These are phyloP conservation scores for Pilophorus perplexus DNA, from an alignment of 2,888 invertebrate genomes.

Conservation along the genomic window DNA sequence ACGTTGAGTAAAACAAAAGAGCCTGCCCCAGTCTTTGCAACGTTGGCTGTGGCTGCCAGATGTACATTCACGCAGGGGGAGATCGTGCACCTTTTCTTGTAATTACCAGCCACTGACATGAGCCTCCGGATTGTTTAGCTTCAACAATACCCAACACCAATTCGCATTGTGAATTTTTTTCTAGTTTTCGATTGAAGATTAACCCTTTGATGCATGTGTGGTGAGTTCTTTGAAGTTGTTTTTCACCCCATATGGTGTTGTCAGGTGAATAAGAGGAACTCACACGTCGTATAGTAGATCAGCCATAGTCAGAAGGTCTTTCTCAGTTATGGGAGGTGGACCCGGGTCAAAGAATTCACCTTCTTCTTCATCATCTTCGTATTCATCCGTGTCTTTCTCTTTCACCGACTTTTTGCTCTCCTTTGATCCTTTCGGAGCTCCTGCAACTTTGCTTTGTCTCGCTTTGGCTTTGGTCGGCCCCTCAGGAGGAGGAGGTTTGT, in stretches of 20 bases:
- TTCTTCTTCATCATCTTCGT: constrained; percentile 6
- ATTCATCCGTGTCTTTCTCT: constrained; percentile 1
- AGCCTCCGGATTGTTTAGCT: no score
- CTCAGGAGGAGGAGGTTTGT: no score
- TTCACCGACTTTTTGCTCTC: no score
- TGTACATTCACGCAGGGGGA: no score
- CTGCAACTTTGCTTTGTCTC: constrained; percentile 5
- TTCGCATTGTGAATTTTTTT: no score
- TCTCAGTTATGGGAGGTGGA: constrained; percentile 32
- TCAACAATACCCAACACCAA: no score
- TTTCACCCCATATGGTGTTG: no score
- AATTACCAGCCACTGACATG: constrained; percentile 18
- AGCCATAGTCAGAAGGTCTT: constrained; percentile 26
- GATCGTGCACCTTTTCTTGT: not conserved
- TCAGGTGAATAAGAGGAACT: constrained; percentile 3
- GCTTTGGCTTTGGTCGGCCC: not conserved
- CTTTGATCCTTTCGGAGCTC: not conserved
- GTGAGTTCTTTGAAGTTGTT: no score
- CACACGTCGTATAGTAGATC: constrained; percentile 26
- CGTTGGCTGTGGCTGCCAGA: no score
- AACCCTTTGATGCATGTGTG: no score
- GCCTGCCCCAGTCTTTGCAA: not conserved
- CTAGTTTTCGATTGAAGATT: no score
- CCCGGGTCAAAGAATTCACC: constrained; percentile 25
- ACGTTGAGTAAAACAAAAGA: no score